Conservation (phyloP, 2,113 vertebrate species). For the Chrysemys picta region DNA sequence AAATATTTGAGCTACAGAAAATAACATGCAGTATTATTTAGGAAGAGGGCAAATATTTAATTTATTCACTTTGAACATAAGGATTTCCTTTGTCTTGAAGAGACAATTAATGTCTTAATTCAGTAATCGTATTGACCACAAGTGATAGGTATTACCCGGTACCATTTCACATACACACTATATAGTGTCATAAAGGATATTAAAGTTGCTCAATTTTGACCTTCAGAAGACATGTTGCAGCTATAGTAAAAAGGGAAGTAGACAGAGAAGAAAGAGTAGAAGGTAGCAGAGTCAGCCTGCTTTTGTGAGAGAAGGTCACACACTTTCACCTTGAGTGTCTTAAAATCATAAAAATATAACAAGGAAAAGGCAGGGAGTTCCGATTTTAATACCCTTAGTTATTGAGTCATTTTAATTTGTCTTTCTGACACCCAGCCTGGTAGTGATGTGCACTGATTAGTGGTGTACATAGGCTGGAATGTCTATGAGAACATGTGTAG, state of each 20-base stretch:
- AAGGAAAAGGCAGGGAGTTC: not conserved
- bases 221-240: not conserved
- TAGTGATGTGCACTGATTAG: not conserved
- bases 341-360: not conserved
- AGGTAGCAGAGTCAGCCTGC: not conserved
- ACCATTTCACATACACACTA: not conserved
- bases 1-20: not conserved
- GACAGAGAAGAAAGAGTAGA: not conserved
- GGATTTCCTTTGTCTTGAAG: not conserved
- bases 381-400: not conserved
- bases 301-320: not conserved
- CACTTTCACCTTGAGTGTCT: not conserved
- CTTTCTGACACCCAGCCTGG: not conserved
- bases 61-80: not conserved
- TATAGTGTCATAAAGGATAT: not conserved
- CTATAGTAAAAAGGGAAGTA: not conserved
- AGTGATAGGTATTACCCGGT: not conserved
- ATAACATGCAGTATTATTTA: not conserved
- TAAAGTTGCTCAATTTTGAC: not conserved
- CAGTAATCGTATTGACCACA: not conserved
- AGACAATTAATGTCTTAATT: not conserved
- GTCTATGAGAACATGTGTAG: not conserved
- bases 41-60: not conserved
- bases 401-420: not conserved
- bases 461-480: not conserved